A percentile compares a stretch with the other conserved stretches of the same genome.
Conservation (phyloP, 2,888 invertebrate genomes). For the Podotricha telesiphe region DNA sequence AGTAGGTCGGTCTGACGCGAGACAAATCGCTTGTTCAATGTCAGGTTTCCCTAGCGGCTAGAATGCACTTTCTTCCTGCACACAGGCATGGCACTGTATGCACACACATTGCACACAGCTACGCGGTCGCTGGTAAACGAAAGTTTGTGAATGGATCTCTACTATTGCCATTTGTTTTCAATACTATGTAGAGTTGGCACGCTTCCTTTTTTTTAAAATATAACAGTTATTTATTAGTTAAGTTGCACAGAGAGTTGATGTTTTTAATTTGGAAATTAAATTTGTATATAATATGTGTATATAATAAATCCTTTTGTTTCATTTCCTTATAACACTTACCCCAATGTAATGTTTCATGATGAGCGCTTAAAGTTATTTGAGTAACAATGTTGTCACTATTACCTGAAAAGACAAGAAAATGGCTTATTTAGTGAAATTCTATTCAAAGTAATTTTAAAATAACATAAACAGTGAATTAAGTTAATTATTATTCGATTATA, state of each 20-base stretch:
- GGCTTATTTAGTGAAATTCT: constrained; percentile 1
- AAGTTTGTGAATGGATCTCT: constrained; percentile 56
- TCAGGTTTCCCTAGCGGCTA: constrained; percentile 74
- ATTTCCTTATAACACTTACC: background rate
- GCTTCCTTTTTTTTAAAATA: too few species aligned
- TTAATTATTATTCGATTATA: background rate
- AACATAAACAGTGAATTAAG: background rate
- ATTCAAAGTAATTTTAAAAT: background rate
- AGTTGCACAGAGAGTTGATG: too few species aligned
- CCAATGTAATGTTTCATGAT: background rate
- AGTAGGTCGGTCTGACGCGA: constrained; percentile 48
- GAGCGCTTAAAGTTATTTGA: background rate
- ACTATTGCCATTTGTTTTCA: constrained; percentile 35
- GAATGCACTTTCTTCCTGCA: constrained; percentile 82
- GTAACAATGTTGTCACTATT: constrained; percentile 11
- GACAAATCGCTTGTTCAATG: constrained; percentile 55
- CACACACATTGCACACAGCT: constrained; percentile 46
- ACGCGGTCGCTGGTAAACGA: constrained; percentile 50
- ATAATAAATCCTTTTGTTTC: background rate
- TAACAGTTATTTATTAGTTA: background rate
- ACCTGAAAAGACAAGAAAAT: constrained; percentile 29
- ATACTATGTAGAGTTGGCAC: background rate
- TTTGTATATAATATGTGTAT: too few species aligned
- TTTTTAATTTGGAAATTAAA: too few species aligned
- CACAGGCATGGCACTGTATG: constrained; percentile 42